Conservation (phyloP, 2,113 vertebrate genomes). For the Penelope pileata region DNA sequence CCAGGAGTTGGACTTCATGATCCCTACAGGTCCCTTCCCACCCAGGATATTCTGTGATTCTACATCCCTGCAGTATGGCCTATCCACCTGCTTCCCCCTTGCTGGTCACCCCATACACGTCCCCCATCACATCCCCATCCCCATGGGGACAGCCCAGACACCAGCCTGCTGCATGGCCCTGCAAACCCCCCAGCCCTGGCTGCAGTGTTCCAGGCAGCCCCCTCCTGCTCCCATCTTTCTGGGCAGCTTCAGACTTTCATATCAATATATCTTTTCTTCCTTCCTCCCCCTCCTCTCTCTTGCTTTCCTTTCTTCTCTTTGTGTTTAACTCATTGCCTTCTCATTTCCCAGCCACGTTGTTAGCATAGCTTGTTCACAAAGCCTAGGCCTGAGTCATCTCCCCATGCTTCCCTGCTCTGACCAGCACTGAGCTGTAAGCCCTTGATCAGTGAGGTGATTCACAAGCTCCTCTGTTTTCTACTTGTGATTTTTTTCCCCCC, state of each 20-base stretch:
- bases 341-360: background rate
- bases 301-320: background rate
- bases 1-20: too few relatives aligned
- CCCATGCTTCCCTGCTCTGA: background rate
- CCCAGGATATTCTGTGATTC: too few relatives aligned
- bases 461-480: background rate
- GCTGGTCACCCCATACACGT: background rate
- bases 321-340: background rate
- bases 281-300: background rate
- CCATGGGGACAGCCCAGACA: too few relatives aligned
- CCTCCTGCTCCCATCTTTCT: background rate
- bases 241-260: background rate
- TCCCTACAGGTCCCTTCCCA: too few relatives aligned
- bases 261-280: background rate
- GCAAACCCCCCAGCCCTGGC: too few relatives aligned
- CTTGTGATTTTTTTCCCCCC: background rate
- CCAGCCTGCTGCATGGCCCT: too few relatives aligned
- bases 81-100: background rate
- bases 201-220: too few relatives aligned
- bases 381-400: background rate
- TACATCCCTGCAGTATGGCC: background rate
- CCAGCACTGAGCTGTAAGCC: background rate
- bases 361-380: background rate
- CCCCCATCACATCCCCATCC: accelerated
- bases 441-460: background rate